Percentiles rank a stretch among this genome's conserved stretches.
These are phyloP conservation scores for Linepithema humile DNA, from an alignment of 1,140 invertebrate species.

Conservation along the genomic window DNA sequence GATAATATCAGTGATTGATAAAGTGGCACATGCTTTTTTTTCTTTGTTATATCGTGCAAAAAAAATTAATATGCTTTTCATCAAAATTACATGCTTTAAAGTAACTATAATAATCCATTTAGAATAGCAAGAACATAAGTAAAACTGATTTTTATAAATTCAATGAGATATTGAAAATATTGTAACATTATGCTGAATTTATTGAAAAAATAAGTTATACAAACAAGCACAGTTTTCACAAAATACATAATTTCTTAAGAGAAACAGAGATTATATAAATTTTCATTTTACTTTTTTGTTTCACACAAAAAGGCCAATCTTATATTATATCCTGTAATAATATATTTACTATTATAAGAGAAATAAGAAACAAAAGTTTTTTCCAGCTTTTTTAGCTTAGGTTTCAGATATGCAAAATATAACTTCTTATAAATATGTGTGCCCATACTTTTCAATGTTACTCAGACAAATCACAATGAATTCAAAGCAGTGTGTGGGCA, in stretches of 20 bases:
- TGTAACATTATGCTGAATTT: background rate
- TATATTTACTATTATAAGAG: background rate
- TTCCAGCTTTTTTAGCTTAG: background rate
- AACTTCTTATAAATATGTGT: background rate
- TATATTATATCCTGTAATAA: background rate
- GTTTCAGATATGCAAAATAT: background rate
- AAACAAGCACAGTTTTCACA: background rate
- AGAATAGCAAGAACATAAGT: background rate
- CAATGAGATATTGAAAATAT: background rate
- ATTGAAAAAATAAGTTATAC: background rate
- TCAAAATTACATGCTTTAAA: background rate
- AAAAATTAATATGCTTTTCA: background rate
- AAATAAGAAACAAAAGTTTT: background rate
- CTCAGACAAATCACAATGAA: constrained; percentile 18
- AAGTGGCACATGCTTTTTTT: background rate
- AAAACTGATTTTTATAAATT: background rate
- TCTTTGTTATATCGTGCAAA: background rate
- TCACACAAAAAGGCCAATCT: background rate
- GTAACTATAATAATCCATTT: background rate
- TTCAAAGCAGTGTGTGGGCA: constrained; percentile 68
- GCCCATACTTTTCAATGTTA: constrained; percentile 45
- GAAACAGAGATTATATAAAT: background rate
- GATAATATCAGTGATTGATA: no score
- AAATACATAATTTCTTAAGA: background rate
- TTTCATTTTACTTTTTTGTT: background rate